Evolutionary conservation across 1,140 invertebrate species (phyloP), one percentile per base, ranked within the genome.

Genomic region (Aphelinus atriplicis): DNA sequence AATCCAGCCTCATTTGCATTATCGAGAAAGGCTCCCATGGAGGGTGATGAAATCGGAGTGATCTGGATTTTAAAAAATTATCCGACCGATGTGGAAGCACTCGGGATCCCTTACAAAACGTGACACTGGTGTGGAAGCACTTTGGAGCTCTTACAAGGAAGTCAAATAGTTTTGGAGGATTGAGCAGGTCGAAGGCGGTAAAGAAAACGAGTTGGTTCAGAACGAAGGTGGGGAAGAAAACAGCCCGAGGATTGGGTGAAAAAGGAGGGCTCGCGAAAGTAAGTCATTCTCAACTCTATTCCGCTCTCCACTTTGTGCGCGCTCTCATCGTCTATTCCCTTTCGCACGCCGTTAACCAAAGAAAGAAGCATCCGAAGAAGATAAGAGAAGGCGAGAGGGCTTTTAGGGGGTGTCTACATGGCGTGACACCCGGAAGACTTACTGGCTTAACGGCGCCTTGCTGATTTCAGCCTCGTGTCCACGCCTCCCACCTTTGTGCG

Each of bases 401-500:
- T 75, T 70, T 69, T 75, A 75, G 67, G 67, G 26, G 26, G 70
- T 7, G 55, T 69, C 51, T 62, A 53, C 50, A 26, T 53, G 68
- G 51, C 60, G 51, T 64, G 60, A 51, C 58, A 7, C n/a, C 58
- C 66, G 60, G 57, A 48, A 62, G 63, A 62, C 43, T 68, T 62
- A 62, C 51, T 56, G 46, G 51, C 46, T 71, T 62, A 71, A 51
- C 42, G 68, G 56, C 64, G 43, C 45, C 3, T 7, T 7, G 2
- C 45, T 55, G 10, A 72, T 71, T 71, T 26, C 45, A 56, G 51
- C 51, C 51, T 50, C 46, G 43, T 53, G 57, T 67, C 56, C 56
- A 73, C 71, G 64, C 72, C 65, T 67, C 7, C 77, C 78, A 72
- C 69, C 78, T 79, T 78, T 78, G 79, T 80, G 77, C 64, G 76